Evolutionary conservation across 2,797 vertebrate species (phyloP).

Genomic region (Anisognathus igniventris): DNA sequence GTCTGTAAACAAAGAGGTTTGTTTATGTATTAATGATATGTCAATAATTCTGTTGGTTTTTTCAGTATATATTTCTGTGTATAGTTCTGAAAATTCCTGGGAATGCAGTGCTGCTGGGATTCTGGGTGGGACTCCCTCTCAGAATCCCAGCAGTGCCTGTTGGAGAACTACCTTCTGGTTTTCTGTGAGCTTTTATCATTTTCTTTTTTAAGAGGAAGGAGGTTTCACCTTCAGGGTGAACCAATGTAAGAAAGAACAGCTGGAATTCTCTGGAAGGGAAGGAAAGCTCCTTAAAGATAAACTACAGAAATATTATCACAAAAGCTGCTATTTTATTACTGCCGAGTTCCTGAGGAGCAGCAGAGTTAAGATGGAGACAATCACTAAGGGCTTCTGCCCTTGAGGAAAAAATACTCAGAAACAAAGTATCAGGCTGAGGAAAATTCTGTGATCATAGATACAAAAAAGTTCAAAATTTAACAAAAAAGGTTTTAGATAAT

Average conservation of each 20-base stretch:
- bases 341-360: background rate
- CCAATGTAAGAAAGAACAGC: accelerated
- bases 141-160: background rate
- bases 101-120: background rate
- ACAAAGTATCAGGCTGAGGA: background rate
- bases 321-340: background rate
- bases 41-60: background rate
- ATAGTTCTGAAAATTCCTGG: background rate
- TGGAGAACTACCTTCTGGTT: background rate
- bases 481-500: background rate
- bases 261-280: background rate
- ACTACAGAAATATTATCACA: background rate
- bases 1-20: background rate
- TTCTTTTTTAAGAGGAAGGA: background rate
- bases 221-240: background rate
- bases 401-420: background rate
- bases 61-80: background rate
- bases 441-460: background rate
- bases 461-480: background rate
- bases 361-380: background rate
- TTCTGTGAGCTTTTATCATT: background rate
- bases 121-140: background rate
- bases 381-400: background rate
- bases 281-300: background rate
- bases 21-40: background rate